A percentile compares a stretch with the other conserved stretches of the same genome.
Conservation (phyloP, 2,113 vertebrate species). For the Cromileptes altivelis region DNA sequence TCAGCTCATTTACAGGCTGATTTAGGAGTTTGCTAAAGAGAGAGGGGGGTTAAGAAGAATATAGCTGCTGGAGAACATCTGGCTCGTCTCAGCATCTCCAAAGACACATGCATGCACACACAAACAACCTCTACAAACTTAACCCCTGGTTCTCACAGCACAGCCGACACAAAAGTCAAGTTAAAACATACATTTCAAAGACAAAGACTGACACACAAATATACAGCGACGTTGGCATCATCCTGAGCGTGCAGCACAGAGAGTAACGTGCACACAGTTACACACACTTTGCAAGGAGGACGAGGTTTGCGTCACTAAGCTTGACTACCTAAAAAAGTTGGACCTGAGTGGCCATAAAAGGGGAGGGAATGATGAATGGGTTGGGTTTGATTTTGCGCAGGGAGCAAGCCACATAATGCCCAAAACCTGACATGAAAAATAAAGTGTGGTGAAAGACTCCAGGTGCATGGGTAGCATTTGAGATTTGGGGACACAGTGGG, state of each 20-base stretch:
- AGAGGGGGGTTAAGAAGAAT: conserved; percentile 20
- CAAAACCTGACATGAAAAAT: conserved; percentile 31
- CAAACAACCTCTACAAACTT: conserved; percentile 22
- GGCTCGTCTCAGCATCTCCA: conserved; percentile 18
- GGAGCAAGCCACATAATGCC: conserved; percentile 15
- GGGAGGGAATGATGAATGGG: conserved; percentile 27
- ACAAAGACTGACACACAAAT: conserved; percentile 22
- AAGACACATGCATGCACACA: conserved; percentile 7
- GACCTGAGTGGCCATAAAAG: conserved; percentile 7
- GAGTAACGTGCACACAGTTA: not conserved
- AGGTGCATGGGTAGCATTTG: conserved; percentile 18
- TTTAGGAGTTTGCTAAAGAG: conserved; percentile 54
- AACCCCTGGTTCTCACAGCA: not conserved
- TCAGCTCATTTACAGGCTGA: conserved; percentile 61
- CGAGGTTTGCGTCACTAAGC: not conserved
- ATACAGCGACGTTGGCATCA: not conserved
- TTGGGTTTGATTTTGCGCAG: conserved; percentile 13
- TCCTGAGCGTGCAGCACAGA: not conserved
- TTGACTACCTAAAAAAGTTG: not conserved
- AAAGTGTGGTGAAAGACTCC: conserved; percentile 13
- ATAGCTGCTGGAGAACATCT: conserved; percentile 63
- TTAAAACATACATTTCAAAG: not conserved
- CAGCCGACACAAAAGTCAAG: not conserved
- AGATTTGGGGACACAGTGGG: conserved; percentile 8
- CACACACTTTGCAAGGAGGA: conserved; percentile 8